These are phyloP conservation scores for Silvanus unidentatus DNA, from an alignment of 2,888 invertebrate genomes.

Conservation along the genomic window DNA sequence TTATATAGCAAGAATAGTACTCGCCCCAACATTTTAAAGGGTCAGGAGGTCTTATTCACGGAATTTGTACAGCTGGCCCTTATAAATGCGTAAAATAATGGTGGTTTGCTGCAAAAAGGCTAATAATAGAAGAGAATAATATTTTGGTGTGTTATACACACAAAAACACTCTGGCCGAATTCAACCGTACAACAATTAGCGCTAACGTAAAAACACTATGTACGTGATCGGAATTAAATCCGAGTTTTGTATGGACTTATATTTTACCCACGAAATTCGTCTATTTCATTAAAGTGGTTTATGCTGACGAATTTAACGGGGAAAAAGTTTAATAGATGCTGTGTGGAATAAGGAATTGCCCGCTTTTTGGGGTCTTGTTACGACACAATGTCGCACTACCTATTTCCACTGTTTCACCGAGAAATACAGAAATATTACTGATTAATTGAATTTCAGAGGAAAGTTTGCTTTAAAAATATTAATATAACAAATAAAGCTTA, in stretches of 20 bases:
- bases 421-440: too few species aligned
- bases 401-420: too few species aligned
- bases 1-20: not conserved
- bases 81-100: too few species aligned
- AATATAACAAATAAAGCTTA: too few species aligned
- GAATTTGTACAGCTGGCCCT: constrained; percentile 2
- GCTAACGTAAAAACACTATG: constrained; percentile 16
- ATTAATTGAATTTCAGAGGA: too few species aligned
- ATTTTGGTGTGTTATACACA: constrained; percentile 6
- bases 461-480: too few species aligned
- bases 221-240: constrained; percentile 20
- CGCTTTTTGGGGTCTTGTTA: not conserved
- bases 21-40: too few species aligned
- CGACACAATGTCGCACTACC: too few species aligned
- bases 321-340: constrained; percentile 13
- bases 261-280: constrained; percentile 14
- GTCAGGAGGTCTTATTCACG: too few species aligned
- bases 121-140: not conserved
- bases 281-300: constrained; percentile 16
- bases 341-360: not conserved
- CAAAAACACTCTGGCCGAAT: constrained; percentile 15
- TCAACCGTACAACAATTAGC: constrained; percentile 21
- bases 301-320: constrained; percentile 16
- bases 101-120: too few species aligned
- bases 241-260: constrained; percentile 6